Evolutionary conservation across 2,888 invertebrate genomes (phyloP), one percentile per base, ranked within the genome.

Genomic region (Balanococcus diminutus): DNA sequence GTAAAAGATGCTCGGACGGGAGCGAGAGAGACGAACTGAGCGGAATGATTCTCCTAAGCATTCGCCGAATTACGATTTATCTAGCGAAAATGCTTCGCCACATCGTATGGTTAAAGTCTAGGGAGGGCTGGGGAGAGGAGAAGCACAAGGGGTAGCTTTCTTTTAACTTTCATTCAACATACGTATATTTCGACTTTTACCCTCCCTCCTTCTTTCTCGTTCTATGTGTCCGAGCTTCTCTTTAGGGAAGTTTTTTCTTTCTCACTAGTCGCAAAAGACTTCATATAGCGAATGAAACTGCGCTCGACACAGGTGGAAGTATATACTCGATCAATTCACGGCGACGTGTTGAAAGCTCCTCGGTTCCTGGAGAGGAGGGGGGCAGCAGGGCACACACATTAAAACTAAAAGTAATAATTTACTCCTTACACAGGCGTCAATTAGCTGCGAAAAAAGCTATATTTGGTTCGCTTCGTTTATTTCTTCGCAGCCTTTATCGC

Each of bases 61-160:
- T 67, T 67, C 67, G 67, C 67, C 67, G 67, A 67, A 67, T 67
- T 67, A 67, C 67, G 67, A 67, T 67, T 67, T 67, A 67, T 67
- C 67, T 67, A 11, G 67, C 67, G 67, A 67, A 67, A 67, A 67
- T 67, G 67, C 67, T 51, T 51, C 16, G 28, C 67, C 67, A 67
- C 51, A 22, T 19, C 46, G 46, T 46, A 46, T 46, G 46, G 46
- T 46, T 3, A 46, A 46, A 46, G 1, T 14, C 16, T 16, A 6
- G 16, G 16, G 46, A 16, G 39, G 39, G 39, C 9, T 5, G 39
- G 11, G 39, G 46, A 16, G 46, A 14, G 16, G 16, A 46, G 46
- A 16, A 16, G 46, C 1, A 1, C 14, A 2, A 46, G 16, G 46
- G 46, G 46, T 16, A 46, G 46, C 46, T 46, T 46, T 46, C 46